Percentiles rank a stretch among this genome's conserved stretches.
Evolutionary conservation across 2,888 invertebrate species (phyloP).

Genomic region (Aporophyla lueneburgensis): DNA sequence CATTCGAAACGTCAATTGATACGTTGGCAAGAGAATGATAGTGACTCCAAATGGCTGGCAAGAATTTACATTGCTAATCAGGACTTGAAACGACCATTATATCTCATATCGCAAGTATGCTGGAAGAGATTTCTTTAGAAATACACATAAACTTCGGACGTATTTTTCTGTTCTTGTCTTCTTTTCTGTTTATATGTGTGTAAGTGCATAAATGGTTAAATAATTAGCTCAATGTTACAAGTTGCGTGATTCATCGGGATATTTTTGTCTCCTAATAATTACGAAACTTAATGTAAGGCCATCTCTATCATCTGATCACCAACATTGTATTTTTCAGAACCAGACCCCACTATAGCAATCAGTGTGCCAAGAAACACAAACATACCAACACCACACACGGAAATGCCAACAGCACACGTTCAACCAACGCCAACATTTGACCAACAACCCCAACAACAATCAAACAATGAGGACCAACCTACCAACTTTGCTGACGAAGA

Average conservation of each 20-base stretch:
- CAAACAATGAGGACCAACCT: conserved; percentile 73
- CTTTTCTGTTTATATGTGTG: no score
- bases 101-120: no score
- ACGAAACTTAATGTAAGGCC: not conserved
- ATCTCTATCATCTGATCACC: not conserved
- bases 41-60: no score
- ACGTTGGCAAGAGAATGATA: no score
- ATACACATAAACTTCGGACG: no score
- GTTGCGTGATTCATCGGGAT: not conserved
- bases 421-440: conserved; percentile 55
- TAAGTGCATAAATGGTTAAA: no score
- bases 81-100: no score
- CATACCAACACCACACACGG: conserved; percentile 73
- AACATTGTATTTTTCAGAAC: conserved; percentile 68
- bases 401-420: conserved; percentile 71
- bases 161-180: no score
- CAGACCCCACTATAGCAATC: conserved; percentile 70
- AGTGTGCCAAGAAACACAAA: conserved; percentile 73
- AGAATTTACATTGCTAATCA: no score
- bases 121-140: no score
- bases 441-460: conserved; percentile 16
- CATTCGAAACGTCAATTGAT: not conserved
- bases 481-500: conserved; percentile 80
- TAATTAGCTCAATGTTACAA: not conserved
- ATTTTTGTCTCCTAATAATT: not conserved